Evolutionary conservation across 1,140 invertebrate species (phyloP).

Genomic region (Brachystomella parvula): DNA sequence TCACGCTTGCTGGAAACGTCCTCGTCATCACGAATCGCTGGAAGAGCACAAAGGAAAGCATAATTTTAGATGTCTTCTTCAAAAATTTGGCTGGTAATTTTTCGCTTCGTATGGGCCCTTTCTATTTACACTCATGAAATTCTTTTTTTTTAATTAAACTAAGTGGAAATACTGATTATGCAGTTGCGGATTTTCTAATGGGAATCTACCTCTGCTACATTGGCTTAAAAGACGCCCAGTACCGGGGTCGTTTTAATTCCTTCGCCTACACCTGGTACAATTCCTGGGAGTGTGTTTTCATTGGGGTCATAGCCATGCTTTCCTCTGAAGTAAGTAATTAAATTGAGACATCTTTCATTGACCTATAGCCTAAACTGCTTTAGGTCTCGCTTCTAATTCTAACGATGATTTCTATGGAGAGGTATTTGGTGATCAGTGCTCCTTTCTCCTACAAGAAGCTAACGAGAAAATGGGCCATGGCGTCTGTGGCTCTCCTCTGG

Average conservation of each 20-base stretch:
- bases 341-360: conserved; percentile 10
- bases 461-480: conserved; percentile 49
- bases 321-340: conserved; percentile 54
- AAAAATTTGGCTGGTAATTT: conserved; percentile 59
- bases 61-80: conserved; percentile 52
- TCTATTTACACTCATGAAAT: conserved; percentile 4
- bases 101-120: conserved; percentile 18
- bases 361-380: conserved; percentile 37
- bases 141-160: background rate
- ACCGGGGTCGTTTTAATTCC: conserved; percentile 55
- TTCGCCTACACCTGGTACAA: conserved; percentile 59
- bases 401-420: conserved; percentile 66
- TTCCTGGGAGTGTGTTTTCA: conserved; percentile 56
- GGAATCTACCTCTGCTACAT: conserved; percentile 66
- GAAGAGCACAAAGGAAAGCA: conserved; percentile 37
- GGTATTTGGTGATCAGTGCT: conserved; percentile 61
- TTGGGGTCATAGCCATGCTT: conserved; percentile 58
- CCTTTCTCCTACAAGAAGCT: conserved; percentile 55
- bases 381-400: conserved; percentile 64
- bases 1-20: conserved; percentile 58
- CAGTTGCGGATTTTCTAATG: conserved; percentile 69
- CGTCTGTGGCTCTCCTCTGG: conserved; percentile 56
- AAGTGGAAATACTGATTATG: conserved; percentile 16
- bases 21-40: conserved; percentile 61
- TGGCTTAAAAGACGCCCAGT: conserved; percentile 57